Conservation (phyloP, 2,113 vertebrate genomes). For the Dasyprocta punctata region DNA sequence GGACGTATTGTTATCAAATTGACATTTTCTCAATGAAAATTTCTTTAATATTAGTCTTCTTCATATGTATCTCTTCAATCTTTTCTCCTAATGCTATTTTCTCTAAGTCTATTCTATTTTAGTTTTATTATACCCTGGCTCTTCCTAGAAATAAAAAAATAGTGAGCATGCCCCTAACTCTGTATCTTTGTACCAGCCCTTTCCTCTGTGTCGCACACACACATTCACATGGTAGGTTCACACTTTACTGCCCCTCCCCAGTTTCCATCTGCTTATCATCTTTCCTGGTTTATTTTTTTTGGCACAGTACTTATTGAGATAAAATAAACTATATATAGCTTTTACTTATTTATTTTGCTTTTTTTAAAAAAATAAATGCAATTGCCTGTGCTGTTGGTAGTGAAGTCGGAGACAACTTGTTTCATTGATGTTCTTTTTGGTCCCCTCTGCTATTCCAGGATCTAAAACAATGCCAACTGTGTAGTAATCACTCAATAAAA, state of each 20-base stretch:
- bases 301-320: neutral
- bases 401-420: neutral
- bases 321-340: too few species aligned
- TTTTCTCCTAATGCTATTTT: neutral
- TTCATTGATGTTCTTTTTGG: neutral
- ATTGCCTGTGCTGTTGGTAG: neutral
- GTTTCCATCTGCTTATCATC: neutral
- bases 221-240: too few species aligned
- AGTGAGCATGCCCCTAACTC: neutral
- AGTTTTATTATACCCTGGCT: neutral
- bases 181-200: neutral
- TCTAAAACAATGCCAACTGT: neutral
- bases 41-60: neutral
- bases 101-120: neutral
- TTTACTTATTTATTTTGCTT: neutral
- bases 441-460: neutral
- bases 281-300: neutral
- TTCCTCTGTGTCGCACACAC: neutral
- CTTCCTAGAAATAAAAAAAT: neutral
- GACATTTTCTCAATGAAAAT: neutral
- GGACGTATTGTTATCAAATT: neutral
- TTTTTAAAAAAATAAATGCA: neutral
- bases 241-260: neutral
- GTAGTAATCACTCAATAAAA: neutral
- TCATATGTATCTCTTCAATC: neutral